Conservation (phyloP, 2,797 vertebrate species). For the Apogon talboti region DNA sequence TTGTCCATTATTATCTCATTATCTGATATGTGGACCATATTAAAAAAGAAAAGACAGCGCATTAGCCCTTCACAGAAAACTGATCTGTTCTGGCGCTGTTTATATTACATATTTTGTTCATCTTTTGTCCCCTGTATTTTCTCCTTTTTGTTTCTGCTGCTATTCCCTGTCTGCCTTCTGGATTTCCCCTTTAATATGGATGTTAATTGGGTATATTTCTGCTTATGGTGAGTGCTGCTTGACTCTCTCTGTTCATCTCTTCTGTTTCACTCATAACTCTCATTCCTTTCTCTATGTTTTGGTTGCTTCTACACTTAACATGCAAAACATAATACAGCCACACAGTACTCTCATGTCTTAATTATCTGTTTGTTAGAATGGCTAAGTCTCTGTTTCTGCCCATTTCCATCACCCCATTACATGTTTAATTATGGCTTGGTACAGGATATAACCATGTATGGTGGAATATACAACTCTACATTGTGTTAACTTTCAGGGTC, state of each 20-base stretch:
- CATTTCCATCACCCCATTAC: background rate
- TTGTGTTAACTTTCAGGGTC: background rate
- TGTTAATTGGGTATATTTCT: slow-evolving; percentile 60
- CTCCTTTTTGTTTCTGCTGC: slow-evolving; percentile 15
- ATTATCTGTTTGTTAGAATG: background rate
- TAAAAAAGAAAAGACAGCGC: too few relatives aligned
- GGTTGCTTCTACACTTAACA: slow-evolving; percentile 1
- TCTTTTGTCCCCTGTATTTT: slow-evolving; percentile 35
- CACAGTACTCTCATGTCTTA: slow-evolving; percentile 3
- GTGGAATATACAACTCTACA: background rate
- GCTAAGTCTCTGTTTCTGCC: background rate
- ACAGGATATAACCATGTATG: background rate
- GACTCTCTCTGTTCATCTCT: slow-evolving; percentile 5
- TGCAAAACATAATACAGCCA: background rate
- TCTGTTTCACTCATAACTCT: slow-evolving; percentile 9
- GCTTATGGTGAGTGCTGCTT: slow-evolving; percentile 68
- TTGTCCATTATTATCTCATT: too few relatives aligned
- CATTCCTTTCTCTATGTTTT: background rate
- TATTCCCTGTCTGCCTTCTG: slow-evolving; percentile 45
- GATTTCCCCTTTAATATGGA: slow-evolving; percentile 55
- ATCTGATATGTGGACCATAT: too few relatives aligned
- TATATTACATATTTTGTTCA: slow-evolving; percentile 29
- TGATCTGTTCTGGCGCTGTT: slow-evolving; percentile 4
- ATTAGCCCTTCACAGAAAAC: background rate
- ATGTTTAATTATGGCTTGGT: background rate